Base-by-base conservation (phyloP, 1,140 invertebrate species). In the Chymomyza costata region DNA sequence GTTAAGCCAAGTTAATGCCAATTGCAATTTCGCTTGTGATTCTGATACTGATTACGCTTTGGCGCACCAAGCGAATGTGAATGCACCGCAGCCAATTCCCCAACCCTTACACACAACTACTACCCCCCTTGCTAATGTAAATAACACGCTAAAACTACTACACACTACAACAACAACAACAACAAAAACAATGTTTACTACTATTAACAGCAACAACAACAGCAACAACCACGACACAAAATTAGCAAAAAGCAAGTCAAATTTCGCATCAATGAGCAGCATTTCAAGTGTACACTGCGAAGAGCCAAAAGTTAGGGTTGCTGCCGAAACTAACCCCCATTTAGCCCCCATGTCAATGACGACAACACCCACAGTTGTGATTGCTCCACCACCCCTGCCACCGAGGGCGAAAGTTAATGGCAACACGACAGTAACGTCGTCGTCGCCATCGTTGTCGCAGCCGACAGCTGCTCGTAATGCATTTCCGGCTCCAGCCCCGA, bases 201-300 rank as follows among this genome's bases (percentile, higher is more conserved):
- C 31, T 51, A 62, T 11, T 30, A 52, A 34, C 48, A 65, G 49
- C 54, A 59, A 63, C 32, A 54, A 43, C 31, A 46, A 21, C 15
- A 49, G 18, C 28, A 51, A 37, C 34, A 37, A 28, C 40, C 11
- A 21, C 11, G 30, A 28, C 18, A 43, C 44, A 34, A 58, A 53
- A 48, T 59, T 59, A 49, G 31, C 53, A 48, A 37, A 47, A 21
- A 39, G 38, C 46, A 53, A 68, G 38, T 57, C 60, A 28, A 53
- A 82, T 62, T 62, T 67, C 80, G 56, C 63, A 69, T 65, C 78
- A 68, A 63, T 54, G 69, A 40, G 67, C 67, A 80, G 59, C 74
- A 80, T 56, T 80, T 80, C 65, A 61, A 67, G 71, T 78, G 71
- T 78, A 64, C 60, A 65, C 21, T 39, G 10, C 21, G 13, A 38